Conservation (phyloP, 2,113 vertebrate genomes). For the Lamprotornis superbus region DNA sequence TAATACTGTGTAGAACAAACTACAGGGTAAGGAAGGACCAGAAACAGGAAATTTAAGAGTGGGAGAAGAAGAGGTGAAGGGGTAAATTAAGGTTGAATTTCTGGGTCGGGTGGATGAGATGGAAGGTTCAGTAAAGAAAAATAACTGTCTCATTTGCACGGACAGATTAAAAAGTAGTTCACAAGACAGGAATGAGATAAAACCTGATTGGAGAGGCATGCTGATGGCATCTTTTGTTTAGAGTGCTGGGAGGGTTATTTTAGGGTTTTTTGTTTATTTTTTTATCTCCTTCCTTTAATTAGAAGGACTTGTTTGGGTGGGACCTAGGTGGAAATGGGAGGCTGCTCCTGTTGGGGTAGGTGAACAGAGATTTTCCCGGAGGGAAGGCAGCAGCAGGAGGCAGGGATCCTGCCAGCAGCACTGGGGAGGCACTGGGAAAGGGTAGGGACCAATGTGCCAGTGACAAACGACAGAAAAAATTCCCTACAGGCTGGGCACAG, state of each 20-base stretch:
- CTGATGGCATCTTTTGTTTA: not conserved
- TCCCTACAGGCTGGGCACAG: not conserved
- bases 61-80: not conserved
- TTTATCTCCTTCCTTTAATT: not conserved
- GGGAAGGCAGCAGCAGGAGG: not conserved
- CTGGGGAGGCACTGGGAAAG: not conserved
- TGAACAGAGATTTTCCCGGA: not conserved
- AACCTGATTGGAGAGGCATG: not conserved
- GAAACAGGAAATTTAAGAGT: not conserved
- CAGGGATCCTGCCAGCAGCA: not conserved
- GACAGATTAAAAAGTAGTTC: not conserved
- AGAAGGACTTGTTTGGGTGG: not conserved
- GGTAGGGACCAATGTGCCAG: not conserved
- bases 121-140: not conserved
- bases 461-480: not conserved
- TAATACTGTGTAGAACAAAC: not conserved
- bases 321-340: not conserved
- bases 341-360: not conserved
- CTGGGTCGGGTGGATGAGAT: not conserved
- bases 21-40: not conserved
- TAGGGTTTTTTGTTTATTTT: rapidly evolving
- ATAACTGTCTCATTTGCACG: not conserved
- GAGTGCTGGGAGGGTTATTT: not conserved
- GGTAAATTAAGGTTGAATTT: not conserved
- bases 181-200: rapidly evolving